Conservation (phyloP, 2,113 vertebrate species). For the Callipepla californica region DNA sequence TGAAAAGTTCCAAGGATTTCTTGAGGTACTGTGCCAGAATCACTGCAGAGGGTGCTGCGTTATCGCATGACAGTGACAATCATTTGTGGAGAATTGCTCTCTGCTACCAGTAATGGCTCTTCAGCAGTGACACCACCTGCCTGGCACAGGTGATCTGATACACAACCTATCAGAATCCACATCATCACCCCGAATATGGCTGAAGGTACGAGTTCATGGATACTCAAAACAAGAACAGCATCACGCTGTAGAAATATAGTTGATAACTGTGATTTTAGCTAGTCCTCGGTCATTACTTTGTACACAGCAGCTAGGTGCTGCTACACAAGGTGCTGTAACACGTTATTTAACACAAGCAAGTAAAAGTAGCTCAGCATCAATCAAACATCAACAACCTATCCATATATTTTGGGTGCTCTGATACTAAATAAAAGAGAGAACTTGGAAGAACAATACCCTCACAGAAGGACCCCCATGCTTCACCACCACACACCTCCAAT, state of each 20-base stretch:
- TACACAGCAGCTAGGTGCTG: neutral
- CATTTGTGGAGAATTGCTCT: neutral
- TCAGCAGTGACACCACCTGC: neutral
- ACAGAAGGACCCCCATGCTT: neutral
- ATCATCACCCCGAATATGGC: neutral
- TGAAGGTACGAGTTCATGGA: neutral
- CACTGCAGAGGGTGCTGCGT: neutral
- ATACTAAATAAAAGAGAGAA: neutral
- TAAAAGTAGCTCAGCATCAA: neutral
- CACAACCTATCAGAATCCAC: neutral
- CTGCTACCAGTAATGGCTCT: neutral
- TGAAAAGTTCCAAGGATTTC: neutral
- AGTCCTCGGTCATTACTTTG: neutral
- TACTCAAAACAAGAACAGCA: neutral
- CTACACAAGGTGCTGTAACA: neutral
- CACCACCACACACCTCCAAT: neutral
- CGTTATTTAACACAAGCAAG: neutral
- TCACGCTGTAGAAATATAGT: neutral
- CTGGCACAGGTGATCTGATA: neutral
- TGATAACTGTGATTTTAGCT: neutral
- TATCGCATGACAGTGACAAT: neutral
- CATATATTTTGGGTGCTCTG: neutral
- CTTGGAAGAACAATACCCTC: neutral
- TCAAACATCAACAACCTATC: neutral
- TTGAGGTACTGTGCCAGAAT: neutral